phyloP scores from a whole-genome alignment of 2,797 vertebrate genomes.

The Centropyge bicolor region DNA sequence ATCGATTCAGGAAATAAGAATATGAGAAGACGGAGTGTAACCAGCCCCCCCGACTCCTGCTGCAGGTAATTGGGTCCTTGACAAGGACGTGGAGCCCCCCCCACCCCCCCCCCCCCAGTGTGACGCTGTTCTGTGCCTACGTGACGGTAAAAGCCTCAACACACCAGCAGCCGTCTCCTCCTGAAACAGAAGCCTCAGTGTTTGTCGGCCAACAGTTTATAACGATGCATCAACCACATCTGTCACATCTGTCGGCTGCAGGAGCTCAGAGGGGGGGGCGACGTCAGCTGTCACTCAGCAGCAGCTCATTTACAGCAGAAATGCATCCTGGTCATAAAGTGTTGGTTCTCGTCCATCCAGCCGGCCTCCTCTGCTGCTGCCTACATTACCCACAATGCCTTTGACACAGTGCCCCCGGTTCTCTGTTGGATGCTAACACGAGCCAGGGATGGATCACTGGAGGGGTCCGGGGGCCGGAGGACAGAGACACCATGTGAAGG shows the following conservation, averaged over 20 bases:
- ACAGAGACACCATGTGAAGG: too few species aligned
- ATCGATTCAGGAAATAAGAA: constrained; percentile 34
- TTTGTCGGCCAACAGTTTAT: constrained; percentile 34
- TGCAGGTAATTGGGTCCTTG: constrained; percentile 67
- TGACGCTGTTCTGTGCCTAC: constrained; percentile 14
- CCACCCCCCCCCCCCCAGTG: background rate
- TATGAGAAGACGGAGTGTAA: constrained; percentile 22
- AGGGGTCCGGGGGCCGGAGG: too few species aligned
- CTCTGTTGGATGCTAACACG: too few species aligned
- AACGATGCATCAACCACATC: constrained; percentile 25
- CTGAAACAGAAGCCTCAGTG: constrained; percentile 14
- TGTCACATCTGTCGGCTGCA: constrained; percentile 23
- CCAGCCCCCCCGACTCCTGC: constrained; percentile 12
- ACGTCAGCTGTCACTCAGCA: constrained; percentile 31
- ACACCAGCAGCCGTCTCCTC: constrained; percentile 26
- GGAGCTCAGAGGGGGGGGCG: background rate
- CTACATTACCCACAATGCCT: constrained; percentile 4
- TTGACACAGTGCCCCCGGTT: too few species aligned
- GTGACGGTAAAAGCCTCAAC: constrained; percentile 42
- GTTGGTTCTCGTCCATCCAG: too few species aligned
- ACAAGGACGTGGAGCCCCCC: constrained; percentile 59
- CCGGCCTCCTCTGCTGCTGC: background rate
- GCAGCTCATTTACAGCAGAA: constrained; percentile 18
- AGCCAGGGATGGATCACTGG: too few species aligned
- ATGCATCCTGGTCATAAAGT: background rate